These are phyloP conservation scores for Hydroisotoma schaefferi DNA, from an alignment of 2,888 invertebrate species.

Conservation along the genomic window DNA sequence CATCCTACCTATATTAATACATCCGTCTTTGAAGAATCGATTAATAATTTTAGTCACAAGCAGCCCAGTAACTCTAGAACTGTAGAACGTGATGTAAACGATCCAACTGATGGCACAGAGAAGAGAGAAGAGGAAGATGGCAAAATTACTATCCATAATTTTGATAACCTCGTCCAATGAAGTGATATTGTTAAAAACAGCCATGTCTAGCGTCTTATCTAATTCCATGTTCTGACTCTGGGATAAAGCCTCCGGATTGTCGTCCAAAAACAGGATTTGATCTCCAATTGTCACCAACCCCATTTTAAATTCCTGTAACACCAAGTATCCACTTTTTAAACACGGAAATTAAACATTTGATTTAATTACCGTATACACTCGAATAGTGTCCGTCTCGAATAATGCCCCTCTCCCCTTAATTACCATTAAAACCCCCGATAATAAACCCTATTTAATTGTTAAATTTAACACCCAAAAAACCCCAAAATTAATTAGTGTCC, in stretches of 20 bases:
- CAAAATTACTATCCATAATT: slow-evolving; percentile 69
- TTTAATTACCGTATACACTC: too few relatives aligned
- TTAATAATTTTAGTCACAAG: slow-evolving; percentile 84
- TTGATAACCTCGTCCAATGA: slow-evolving; percentile 26
- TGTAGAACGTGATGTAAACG: slow-evolving; percentile 91
- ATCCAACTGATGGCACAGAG: slow-evolving; percentile 84
- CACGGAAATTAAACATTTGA: too few relatives aligned
- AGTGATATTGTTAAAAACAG: neutral
- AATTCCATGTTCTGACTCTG: neutral
- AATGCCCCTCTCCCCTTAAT: too few relatives aligned
- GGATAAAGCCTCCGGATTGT: neutral
- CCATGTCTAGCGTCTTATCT: neutral
- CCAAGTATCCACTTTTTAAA: too few relatives aligned
- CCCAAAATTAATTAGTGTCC: too few relatives aligned
- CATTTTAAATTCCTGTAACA: too few relatives aligned
- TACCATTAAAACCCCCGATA: too few relatives aligned
- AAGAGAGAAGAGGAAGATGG: slow-evolving; percentile 73
- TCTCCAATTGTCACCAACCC: neutral
- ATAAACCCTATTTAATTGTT: too few relatives aligned
- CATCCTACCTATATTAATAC: slow-evolving; percentile 77
- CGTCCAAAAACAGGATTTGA: neutral
- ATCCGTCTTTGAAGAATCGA: slow-evolving; percentile 78
- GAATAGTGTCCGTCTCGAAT: too few relatives aligned
- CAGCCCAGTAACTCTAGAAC: slow-evolving; percentile 85
- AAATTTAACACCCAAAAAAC: too few relatives aligned